phyloP scores from a whole-genome alignment of 2,888 invertebrate genomes.

The Epinotia ramella region DNA sequence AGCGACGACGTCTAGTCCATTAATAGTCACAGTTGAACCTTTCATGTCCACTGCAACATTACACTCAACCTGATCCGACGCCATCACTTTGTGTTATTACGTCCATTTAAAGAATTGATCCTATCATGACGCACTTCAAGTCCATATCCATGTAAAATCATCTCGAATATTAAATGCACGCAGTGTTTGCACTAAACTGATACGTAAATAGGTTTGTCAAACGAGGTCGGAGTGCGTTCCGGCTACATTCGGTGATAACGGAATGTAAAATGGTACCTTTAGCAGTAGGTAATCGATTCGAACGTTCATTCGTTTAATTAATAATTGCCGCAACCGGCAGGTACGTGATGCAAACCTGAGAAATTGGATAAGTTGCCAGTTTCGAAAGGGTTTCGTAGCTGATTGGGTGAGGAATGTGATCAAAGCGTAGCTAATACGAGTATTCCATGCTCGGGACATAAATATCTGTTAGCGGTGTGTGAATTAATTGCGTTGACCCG shows the following conservation, averaged over 20 bases:
- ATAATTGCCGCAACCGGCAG: constrained; percentile 43
- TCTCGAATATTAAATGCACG: constrained; percentile 32
- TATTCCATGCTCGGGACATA: constrained; percentile 34
- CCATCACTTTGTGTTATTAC: constrained; percentile 3
- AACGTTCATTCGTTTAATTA: constrained; percentile 44
- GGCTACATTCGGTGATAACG: constrained; percentile 58
- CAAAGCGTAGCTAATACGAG: constrained; percentile 35
- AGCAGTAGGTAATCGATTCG: constrained; percentile 42
- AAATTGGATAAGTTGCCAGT: constrained; percentile 40
- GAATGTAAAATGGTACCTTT: constrained; percentile 43
- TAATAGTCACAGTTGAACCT: constrained; percentile 9
- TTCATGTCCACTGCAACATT: constrained; percentile 54
- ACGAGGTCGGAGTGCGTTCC: constrained; percentile 69
- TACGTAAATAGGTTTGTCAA: constrained; percentile 60
- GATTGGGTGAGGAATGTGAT: constrained; percentile 28
- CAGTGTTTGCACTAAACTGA: constrained; percentile 52
- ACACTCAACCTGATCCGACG: constrained; percentile 17
- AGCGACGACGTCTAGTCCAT: background rate
- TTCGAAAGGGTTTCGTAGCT: constrained; percentile 40
- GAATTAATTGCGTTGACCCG: constrained; percentile 72
- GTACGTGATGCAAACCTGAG: constrained; percentile 38
- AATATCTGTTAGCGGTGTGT: constrained; percentile 47
- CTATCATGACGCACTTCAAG: constrained; percentile 21
- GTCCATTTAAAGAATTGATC: constrained; percentile 12
- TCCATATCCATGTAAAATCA: constrained; percentile 42